Conservation (phyloP, 2,797 vertebrate species). For the Peromyscus melanophrys region DNA sequence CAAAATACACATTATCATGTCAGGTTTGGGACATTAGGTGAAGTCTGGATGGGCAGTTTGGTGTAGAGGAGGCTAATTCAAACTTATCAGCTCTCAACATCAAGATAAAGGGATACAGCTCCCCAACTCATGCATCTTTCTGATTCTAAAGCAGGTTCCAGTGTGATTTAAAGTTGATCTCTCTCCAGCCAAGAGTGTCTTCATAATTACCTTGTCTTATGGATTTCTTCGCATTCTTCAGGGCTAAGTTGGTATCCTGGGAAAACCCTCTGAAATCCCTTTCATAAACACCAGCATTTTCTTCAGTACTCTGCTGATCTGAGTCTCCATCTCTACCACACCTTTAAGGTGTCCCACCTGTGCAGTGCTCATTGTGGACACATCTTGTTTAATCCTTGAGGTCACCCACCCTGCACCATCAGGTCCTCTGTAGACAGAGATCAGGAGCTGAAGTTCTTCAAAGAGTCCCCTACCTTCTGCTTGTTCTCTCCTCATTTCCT, state of each 20-base stretch:
- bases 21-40: not conserved
- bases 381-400: not conserved
- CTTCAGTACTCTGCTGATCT: not conserved
- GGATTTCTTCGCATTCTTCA: not conserved
- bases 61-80: not conserved
- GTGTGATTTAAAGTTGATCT: slow-evolving; percentile 10
- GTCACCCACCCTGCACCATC: not conserved
- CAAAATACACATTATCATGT: not conserved
- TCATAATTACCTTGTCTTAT: not conserved
- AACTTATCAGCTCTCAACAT: not conserved
- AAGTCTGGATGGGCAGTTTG: not conserved
- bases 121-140: not conserved
- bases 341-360: rapidly evolving
- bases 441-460: not conserved
- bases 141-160: not conserved
- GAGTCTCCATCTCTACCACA: not conserved
- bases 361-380: not conserved
- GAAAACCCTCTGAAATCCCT: not conserved
- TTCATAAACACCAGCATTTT: not conserved
- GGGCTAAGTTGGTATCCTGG: not conserved
- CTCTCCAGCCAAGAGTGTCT: not conserved
- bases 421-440: not conserved
- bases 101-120: not conserved
- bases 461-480: not conserved
- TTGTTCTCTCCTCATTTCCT: not conserved